Evolutionary conservation across 2,113 vertebrate genomes (phyloP).

Genomic region (Notiomystis cincta): DNA sequence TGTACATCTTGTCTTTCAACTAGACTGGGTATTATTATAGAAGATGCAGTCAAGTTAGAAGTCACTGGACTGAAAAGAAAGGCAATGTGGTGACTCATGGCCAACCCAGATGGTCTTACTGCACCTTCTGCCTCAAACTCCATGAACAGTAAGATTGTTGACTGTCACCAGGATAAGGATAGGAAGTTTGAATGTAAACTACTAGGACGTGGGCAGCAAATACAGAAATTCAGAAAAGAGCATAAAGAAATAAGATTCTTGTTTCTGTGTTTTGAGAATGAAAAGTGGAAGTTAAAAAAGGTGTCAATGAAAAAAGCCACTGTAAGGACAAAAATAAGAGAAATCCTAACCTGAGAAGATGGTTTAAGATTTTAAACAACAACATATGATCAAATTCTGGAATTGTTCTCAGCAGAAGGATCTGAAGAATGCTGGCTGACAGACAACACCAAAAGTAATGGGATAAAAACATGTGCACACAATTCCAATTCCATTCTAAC

Average conservation of each 20-base stretch:
- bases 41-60: not conserved
- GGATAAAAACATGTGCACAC: not conserved
- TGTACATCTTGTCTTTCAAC: not conserved
- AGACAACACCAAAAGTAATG: not conserved
- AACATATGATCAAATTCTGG: not conserved
- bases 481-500: not conserved
- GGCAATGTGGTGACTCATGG: not conserved
- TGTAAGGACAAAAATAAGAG: not conserved
- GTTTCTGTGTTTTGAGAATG: not conserved
- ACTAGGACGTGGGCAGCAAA: not conserved
- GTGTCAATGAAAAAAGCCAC: not conserved
- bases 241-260: not conserved
- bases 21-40: not conserved
- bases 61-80: not conserved
- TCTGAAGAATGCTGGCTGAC: not conserved
- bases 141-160: not conserved
- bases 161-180: not conserved
- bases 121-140: not conserved
- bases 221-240: not conserved
- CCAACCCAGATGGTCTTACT: not conserved
- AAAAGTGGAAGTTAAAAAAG: not conserved
- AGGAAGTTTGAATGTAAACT: not conserved
- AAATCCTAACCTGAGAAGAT: not conserved
- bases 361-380: not conserved
- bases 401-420: not conserved